A percentile compares a stretch with the other conserved stretches of the same genome.
These are phyloP conservation scores for Aphrophora alni DNA, from an alignment of 2,888 invertebrate species.

Conservation along the genomic window DNA sequence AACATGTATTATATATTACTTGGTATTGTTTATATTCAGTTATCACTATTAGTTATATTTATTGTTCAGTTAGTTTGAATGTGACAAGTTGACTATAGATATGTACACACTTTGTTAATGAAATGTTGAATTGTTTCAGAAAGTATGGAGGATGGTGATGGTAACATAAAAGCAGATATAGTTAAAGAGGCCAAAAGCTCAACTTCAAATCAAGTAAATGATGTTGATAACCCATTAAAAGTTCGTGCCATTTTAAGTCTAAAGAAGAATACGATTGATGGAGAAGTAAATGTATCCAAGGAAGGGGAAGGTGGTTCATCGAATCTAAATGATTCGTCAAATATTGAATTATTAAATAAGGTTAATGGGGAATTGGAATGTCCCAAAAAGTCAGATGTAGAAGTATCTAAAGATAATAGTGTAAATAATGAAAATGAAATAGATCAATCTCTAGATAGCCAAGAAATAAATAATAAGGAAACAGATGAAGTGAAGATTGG, in stretches of 20 bases:
- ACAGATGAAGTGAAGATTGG: background rate
- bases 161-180: background rate
- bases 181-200: background rate
- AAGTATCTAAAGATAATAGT: background rate
- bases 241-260: background rate
- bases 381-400: background rate
- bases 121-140: background rate
- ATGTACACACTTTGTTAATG: background rate
- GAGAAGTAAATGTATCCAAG: background rate
- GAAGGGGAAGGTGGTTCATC: background rate
- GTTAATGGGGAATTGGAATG: conserved; percentile 29
- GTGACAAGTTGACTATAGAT: too few species aligned
- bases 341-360: conserved; percentile 6
- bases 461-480: conserved; percentile 19
- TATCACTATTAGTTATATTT: background rate
- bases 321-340: background rate
- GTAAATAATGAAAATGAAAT: conserved; percentile 10
- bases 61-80: too few species aligned
- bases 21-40: background rate
- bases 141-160: conserved; percentile 30
- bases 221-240: background rate
- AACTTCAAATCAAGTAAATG: background rate
- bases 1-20: background rate
- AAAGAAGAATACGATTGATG: background rate
- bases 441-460: background rate